These are phyloP conservation scores for Atethmia centrago DNA, from an alignment of 2,888 invertebrate species.

Conservation along the genomic window DNA sequence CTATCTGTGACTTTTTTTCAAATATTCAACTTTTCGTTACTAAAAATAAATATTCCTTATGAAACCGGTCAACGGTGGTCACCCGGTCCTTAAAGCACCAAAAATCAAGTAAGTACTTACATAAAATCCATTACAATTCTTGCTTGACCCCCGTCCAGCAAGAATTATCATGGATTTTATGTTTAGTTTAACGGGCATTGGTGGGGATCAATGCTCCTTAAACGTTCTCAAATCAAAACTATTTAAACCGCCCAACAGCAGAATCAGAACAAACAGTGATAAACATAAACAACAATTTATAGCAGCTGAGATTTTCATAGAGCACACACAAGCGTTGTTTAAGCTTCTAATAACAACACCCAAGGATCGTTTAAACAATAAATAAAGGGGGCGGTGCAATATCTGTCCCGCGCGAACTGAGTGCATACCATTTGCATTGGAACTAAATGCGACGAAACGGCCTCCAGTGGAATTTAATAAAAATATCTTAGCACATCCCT, in stretches of 20 bases:
- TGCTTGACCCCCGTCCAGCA: no score
- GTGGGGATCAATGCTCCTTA: not conserved
- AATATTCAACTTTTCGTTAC: no score
- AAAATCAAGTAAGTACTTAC: not conserved
- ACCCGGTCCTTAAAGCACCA: no score
- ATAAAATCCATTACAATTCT: not conserved
- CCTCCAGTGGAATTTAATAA: slow-evolving; percentile 88
- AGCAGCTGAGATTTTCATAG: slow-evolving; percentile 51
- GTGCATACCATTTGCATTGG: slow-evolving; percentile 87
- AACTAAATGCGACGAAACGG: slow-evolving; percentile 84
- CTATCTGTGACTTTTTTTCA: no score
- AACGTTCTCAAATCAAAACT: not conserved
- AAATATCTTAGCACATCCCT: slow-evolving; percentile 84
- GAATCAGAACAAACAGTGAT: slow-evolving; percentile 38
- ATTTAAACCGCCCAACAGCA: slow-evolving; percentile 8
- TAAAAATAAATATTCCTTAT: no score
- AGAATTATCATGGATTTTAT: no score
- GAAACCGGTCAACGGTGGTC: no score
- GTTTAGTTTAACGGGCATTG: no score
- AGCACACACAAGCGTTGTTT: slow-evolving; percentile 69
- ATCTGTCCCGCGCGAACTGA: slow-evolving; percentile 82
- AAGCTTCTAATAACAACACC: slow-evolving; percentile 76
- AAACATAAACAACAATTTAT: slow-evolving; percentile 51
- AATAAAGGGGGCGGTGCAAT: slow-evolving; percentile 84
- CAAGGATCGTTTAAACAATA: slow-evolving; percentile 81